Conservation (phyloP, 2,888 invertebrate genomes). For the Stenoptilia bipunctidactyla region DNA sequence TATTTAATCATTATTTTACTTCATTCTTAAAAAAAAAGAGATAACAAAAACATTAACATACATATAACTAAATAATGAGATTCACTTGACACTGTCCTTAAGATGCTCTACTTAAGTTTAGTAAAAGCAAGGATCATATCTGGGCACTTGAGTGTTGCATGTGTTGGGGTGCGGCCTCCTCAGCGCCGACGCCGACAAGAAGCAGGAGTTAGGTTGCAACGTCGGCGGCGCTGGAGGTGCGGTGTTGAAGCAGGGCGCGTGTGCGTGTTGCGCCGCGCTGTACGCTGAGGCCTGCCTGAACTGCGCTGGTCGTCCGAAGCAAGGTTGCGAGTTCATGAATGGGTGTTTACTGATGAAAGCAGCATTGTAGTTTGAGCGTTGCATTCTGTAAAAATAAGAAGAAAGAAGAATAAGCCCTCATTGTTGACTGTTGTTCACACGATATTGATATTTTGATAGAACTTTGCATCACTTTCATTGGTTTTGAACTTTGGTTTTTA, state of each 20-base stretch:
- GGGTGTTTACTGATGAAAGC: slow-evolving; percentile 11
- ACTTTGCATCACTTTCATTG: no score
- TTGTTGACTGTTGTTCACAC: no score
- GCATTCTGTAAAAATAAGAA: slow-evolving; percentile 36
- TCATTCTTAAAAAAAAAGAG: no score
- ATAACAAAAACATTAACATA: no score
- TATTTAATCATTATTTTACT: no score
- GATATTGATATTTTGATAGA: no score
- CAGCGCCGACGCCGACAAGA: slow-evolving; percentile 33
- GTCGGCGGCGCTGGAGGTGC: slow-evolving; percentile 14
- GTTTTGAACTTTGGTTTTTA: no score
- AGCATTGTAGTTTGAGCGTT: slow-evolving; percentile 26
- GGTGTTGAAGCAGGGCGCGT: slow-evolving; percentile 32
- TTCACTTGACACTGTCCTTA: no score
- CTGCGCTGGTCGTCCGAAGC: slow-evolving; percentile 21
- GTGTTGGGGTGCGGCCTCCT: slow-evolving; percentile 17
- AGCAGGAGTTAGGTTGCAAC: slow-evolving; percentile 22
- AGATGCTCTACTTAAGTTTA: slow-evolving; percentile 1
- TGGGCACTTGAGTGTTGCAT: slow-evolving; percentile 5
- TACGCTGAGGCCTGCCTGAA: neutral
- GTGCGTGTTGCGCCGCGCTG: no score
- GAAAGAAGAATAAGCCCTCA: no score
- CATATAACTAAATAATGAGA: no score
- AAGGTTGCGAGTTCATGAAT: slow-evolving; percentile 15
- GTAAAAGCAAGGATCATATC: slow-evolving; percentile 21